These are phyloP conservation scores for Pachypanchax playfairii DNA, from an alignment of 2,113 vertebrate species.

Conservation along the genomic window DNA sequence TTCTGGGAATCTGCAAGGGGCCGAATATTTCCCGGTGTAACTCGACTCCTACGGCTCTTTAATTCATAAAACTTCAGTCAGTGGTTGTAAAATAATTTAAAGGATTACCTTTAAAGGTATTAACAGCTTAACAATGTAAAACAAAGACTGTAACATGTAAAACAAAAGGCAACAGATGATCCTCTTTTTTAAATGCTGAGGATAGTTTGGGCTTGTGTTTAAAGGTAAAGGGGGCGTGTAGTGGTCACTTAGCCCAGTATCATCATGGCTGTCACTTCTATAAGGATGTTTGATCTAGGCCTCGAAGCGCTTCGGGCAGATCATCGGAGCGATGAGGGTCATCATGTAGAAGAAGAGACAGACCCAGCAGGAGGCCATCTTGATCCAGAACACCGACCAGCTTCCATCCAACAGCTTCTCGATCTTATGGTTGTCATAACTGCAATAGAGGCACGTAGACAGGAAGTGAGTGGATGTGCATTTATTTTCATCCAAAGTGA, in stretches of 20 bases:
- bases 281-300: slow-evolving; percentile 59
- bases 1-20: too few relatives aligned
- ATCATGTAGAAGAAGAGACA: slow-evolving; percentile 89
- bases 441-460: slow-evolving; percentile 60
- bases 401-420: slow-evolving; percentile 90
- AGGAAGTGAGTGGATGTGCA: neutral
- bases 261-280: slow-evolving; percentile 13
- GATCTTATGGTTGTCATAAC: slow-evolving; percentile 88
- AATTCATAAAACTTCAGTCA: slow-evolving; percentile 49
- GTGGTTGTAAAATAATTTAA: slow-evolving; percentile 54
- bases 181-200: slow-evolving; percentile 54
- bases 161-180: slow-evolving; percentile 69
- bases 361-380: slow-evolving; percentile 94
- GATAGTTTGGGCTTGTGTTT: slow-evolving; percentile 56
- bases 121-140: slow-evolving; percentile 53
- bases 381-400: slow-evolving; percentile 96
- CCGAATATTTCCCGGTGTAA: slow-evolving; percentile 19
- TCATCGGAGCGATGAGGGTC: slow-evolving; percentile 89
- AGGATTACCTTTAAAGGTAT: slow-evolving; percentile 61
- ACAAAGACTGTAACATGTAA: slow-evolving; percentile 49
- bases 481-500: neutral
- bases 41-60: slow-evolving; percentile 4
- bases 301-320: slow-evolving; percentile 84
- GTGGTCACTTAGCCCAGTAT: slow-evolving; percentile 57
- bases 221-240: slow-evolving; percentile 16